Evolutionary conservation across 2,797 vertebrate species (phyloP), one percentile per base, ranked within the genome.

Genomic region (Ctenochaetus hawaiiensis): DNA sequence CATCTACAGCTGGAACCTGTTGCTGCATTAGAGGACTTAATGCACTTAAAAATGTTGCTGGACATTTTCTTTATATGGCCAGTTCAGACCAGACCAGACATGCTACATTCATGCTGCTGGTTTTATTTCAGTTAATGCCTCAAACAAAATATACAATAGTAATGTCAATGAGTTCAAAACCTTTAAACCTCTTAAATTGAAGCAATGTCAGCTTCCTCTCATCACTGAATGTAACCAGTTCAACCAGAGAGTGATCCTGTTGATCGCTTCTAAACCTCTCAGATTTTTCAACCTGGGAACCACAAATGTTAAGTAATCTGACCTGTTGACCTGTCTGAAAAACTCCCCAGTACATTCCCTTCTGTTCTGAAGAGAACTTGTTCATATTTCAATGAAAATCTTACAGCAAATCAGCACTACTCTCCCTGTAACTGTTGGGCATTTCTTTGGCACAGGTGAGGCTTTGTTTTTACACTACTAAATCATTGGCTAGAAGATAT

Each of bases 211-310:
- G 16, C 48, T 22, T 13, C 10, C 18, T 7, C n/a, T 41, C 13
- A 51, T 44, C 43, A 4, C 30, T 49, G 16, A 23, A 71, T 67
- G 34, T 17, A 58, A 72, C 18, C 30, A 45, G n/a, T 61, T 67
- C 18, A 37, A 20, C 34, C 17, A 51, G 7, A 49, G 44, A 18
- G 22, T 37, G 23, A 5, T 54, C 9, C 11, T 43, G 13, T 54
- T 43, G 1, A 60, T 51, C 1, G 0, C 10, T 7, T 60, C n/a
- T 52, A 2, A 7, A 5, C 10, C 17, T 30, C 20, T 63, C 22
- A 9, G 5, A 48, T 37, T 11, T 13, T 44, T 34, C 12, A n/a
- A 8, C 3, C 45, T 52, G 47, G 63, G 22, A 60, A 43, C 45
- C 30, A 23, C 45, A 53, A 16, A 12, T 18, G 4, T 26, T 26